Evolutionary conservation across 2,113 vertebrate species (phyloP), one percentile per base, ranked within the genome.

Genomic region (Vanacampus margaritifer): DNA sequence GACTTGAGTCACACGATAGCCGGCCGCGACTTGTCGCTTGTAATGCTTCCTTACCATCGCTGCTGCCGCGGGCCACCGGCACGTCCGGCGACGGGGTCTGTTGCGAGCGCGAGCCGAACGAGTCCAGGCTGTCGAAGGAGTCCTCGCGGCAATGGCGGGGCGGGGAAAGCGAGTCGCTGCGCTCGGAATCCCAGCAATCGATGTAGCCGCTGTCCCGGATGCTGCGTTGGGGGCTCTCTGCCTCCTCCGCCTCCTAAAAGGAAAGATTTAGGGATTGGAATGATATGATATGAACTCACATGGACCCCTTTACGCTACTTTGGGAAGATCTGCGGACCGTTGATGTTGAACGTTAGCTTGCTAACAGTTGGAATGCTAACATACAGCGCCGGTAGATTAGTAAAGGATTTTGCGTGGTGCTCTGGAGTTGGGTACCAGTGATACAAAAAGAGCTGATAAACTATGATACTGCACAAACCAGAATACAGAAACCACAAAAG

Each of bases 61-160:
- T 98, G 89, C 94, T 97, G 85, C 95, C 94, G 75, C 93, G 93
- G 79, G 96, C 82, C 73, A 95, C 94, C 90, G 83, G 88, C 76
- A 97, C 95, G 89, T 99, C 97, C 76, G 96, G 97, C 12, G 96
- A 99, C 0, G 97, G 96, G 1, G 95, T 98, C 87, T 97, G 96
- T 87, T 91, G 93, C 1, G 96, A 98, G 76, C 95, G 94, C 37
- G 96, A 99, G 71, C 97, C 95, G 69, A 98, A 95, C 68, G 97
- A 99, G 89, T 99, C 97, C 93, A 99, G 93, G 43, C 96, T 98
- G 94, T 98, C 97, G 71, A 98, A 98, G 72, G 97, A 99, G 84
- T 99, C 95, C 92, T 99, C 96, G 71, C 96, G 89, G 76, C 92
- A 92, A 72, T 98, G 96, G 35, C 93, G 94, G 45, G 95, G 95